Conservation (phyloP, 2,888 invertebrate species). For the Escarpia spicata region DNA sequence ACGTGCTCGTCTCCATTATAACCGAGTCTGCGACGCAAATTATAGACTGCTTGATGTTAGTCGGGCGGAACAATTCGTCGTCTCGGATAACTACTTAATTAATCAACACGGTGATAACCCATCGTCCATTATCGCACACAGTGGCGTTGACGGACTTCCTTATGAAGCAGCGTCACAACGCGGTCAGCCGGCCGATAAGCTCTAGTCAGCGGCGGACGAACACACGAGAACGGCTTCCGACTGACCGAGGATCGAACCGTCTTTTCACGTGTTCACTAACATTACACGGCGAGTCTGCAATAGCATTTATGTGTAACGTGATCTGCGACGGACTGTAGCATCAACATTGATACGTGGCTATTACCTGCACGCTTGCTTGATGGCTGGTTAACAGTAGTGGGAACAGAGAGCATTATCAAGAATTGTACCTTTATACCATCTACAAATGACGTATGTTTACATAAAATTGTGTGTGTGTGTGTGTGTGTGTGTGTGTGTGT, state of each 20-base stretch:
- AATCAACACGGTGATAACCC: not conserved
- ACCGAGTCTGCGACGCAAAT: not conserved
- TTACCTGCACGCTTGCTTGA: too few species aligned
- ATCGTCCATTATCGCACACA: not conserved
- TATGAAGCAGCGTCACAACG: not conserved
- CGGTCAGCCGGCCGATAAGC: not conserved
- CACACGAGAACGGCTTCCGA: not conserved
- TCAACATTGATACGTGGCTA: too few species aligned
- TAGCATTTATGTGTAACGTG: not conserved
- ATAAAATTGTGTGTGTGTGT: not conserved
- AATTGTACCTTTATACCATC: too few species aligned
- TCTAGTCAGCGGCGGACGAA: not conserved
- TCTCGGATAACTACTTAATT: not conserved
- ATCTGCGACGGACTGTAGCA: not conserved
- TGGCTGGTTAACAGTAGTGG: too few species aligned
- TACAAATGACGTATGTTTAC: too few species aligned
- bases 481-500: not conserved
- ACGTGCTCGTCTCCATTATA: not conserved
- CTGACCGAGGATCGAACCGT: not conserved
- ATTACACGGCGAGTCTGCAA: not conserved
- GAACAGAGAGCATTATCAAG: too few species aligned
- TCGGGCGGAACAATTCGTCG: not conserved
- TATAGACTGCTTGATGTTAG: slow-evolving; percentile 2
- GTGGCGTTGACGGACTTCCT: not conserved
- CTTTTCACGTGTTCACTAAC: not conserved